phyloP scores from a whole-genome alignment of 2,797 vertebrate genomes.

The Phataginus tetradactyla region DNA sequence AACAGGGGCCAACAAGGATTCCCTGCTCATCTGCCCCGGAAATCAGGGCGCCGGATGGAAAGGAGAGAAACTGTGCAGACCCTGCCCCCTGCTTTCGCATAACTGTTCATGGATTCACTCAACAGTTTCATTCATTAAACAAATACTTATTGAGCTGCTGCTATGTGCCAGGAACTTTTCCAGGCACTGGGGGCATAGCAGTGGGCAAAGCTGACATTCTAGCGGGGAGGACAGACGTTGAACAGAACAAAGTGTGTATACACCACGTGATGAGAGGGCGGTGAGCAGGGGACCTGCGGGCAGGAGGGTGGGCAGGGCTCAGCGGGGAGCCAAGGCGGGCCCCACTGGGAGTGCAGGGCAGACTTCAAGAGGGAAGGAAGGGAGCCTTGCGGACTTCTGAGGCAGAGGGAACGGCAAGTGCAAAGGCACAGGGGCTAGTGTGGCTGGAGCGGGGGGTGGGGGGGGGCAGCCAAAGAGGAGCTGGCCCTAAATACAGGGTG shows the following conservation, averaged over 20 bases:
- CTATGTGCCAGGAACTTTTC: neutral
- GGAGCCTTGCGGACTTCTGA: neutral
- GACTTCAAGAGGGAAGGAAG: neutral
- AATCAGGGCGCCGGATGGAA: neutral
- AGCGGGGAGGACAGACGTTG: neutral
- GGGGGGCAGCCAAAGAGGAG: too few species aligned
- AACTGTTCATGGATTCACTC: neutral
- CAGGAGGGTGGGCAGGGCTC: too few species aligned
- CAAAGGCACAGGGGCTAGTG: neutral
- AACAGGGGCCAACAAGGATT: neutral
- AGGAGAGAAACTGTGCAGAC: neutral
- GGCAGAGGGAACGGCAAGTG: neutral
- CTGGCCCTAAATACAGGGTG: neutral
- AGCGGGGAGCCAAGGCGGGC: fast-evolving
- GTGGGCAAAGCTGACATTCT: neutral
- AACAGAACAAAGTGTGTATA: neutral
- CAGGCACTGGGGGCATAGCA: neutral
- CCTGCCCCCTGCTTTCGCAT: neutral
- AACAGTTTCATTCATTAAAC: neutral
- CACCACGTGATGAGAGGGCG: neutral
- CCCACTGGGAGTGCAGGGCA: neutral
- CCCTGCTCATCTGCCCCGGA: neutral
- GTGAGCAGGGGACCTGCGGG: neutral
- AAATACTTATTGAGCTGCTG: neutral
- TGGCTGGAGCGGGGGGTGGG: too few species aligned